These are phyloP conservation scores for Tonatia bakeri DNA, from an alignment of 2,113 vertebrate species.

Conservation along the genomic window DNA sequence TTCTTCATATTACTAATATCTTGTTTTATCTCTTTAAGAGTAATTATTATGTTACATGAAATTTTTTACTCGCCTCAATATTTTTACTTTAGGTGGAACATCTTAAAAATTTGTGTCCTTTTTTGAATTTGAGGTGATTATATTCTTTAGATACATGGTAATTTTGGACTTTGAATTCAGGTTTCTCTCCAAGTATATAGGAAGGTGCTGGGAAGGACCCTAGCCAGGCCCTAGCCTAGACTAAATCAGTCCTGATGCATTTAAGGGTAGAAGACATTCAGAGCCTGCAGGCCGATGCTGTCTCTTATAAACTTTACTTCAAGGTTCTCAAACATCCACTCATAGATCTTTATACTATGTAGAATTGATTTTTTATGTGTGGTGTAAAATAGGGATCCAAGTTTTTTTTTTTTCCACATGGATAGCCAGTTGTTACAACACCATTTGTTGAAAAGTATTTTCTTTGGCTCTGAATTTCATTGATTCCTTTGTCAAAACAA, in stretches of 20 bases:
- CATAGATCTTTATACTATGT: background rate
- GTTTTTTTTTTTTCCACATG: background rate
- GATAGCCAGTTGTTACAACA: background rate
- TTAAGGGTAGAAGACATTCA: background rate
- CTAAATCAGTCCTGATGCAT: background rate
- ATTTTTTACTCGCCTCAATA: background rate
- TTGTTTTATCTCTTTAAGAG: background rate
- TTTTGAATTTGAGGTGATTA: background rate
- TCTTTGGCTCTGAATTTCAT: background rate
- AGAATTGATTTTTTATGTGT: background rate
- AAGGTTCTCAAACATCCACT: background rate
- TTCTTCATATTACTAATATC: background rate
- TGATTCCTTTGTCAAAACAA: background rate
- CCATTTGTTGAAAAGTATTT: background rate
- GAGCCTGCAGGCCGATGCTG: background rate
- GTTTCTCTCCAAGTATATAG: background rate
- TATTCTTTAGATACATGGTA: background rate
- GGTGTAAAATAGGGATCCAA: background rate
- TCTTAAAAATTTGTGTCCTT: background rate
- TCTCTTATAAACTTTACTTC: background rate
- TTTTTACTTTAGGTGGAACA: background rate
- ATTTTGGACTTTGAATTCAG: background rate
- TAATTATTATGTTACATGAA: background rate
- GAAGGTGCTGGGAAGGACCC: background rate
- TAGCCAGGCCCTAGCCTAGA: background rate